A percentile compares a stretch with the other conserved stretches of the same genome.
These are phyloP conservation scores for Lasioglossum morio DNA, from an alignment of 2,888 invertebrate genomes.

Conservation along the genomic window DNA sequence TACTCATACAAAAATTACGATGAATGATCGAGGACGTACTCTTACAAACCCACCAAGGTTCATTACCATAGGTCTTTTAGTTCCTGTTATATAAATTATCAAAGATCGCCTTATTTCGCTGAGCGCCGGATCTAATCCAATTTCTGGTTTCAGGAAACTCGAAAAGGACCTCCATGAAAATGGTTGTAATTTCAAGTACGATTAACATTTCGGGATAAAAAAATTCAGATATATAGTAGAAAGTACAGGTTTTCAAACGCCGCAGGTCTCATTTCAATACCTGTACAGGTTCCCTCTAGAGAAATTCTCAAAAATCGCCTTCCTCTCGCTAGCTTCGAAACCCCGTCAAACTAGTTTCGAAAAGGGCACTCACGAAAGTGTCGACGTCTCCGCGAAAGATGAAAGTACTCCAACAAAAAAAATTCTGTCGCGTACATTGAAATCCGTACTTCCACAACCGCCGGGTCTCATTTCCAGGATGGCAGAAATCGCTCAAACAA, in stretches of 20 bases:
- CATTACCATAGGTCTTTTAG: neutral
- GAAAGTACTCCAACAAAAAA: neutral
- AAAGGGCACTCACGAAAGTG: neutral
- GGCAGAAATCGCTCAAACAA: fast-evolving
- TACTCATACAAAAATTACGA: neutral
- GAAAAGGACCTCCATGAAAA: neutral
- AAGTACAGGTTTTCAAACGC: neutral
- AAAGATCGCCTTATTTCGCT: neutral
- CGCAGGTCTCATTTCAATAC: neutral
- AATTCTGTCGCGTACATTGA: neutral
- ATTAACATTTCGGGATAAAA: neutral
- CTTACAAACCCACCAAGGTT: neutral
- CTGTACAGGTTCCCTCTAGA: neutral
- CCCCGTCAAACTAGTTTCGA: neutral
- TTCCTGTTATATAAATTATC: neutral
- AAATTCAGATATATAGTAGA: neutral
- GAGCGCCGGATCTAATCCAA: neutral
- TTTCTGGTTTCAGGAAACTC: neutral
- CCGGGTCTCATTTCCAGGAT: too few relatives aligned
- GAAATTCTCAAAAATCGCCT: neutral
- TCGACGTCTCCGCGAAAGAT: neutral
- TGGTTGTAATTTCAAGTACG: neutral
- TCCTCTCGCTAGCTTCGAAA: neutral
- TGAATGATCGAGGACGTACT: neutral
- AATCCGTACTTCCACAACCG: fast-evolving